Evolutionary conservation across 2,797 vertebrate species (phyloP).

Genomic region (Eulemur mongoz): DNA sequence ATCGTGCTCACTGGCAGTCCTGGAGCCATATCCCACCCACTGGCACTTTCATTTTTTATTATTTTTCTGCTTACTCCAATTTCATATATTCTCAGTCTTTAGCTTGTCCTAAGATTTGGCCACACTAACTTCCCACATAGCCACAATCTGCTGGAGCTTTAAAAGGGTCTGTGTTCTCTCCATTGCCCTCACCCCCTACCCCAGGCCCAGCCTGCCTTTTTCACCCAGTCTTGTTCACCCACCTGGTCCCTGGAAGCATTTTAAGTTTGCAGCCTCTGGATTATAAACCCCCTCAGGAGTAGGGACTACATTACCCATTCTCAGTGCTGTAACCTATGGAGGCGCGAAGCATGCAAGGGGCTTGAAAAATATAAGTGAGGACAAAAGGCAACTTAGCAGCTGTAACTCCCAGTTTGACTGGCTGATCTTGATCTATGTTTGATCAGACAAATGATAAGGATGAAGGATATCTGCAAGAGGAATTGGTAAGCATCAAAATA

Average conservation of each 20-base stretch:
- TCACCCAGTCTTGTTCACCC: not conserved
- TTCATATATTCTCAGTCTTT: not conserved
- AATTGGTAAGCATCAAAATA: not conserved
- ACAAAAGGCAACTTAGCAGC: not conserved
- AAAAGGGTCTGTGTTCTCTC: not conserved
- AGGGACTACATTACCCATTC: fast-evolving
- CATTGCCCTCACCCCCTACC: too few species aligned
- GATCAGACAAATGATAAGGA: not conserved
- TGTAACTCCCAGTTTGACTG: not conserved
- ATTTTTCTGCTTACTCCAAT: not conserved
- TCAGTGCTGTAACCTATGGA: not conserved
- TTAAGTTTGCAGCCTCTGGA: not conserved
- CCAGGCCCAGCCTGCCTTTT: not conserved
- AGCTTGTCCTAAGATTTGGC: not conserved
- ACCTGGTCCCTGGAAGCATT: not conserved
- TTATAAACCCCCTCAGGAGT: not conserved
- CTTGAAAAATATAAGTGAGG: not conserved
- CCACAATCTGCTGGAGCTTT: not conserved
- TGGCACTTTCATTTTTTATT: not conserved
- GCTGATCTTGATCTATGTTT: not conserved
- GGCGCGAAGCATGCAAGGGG: not conserved
- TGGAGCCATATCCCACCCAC: not conserved
- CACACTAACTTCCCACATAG: not conserved
- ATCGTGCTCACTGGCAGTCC: not conserved
- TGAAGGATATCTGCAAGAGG: not conserved